Conservation (phyloP, 2,113 vertebrate genomes). For the Anguilla japonica region DNA sequence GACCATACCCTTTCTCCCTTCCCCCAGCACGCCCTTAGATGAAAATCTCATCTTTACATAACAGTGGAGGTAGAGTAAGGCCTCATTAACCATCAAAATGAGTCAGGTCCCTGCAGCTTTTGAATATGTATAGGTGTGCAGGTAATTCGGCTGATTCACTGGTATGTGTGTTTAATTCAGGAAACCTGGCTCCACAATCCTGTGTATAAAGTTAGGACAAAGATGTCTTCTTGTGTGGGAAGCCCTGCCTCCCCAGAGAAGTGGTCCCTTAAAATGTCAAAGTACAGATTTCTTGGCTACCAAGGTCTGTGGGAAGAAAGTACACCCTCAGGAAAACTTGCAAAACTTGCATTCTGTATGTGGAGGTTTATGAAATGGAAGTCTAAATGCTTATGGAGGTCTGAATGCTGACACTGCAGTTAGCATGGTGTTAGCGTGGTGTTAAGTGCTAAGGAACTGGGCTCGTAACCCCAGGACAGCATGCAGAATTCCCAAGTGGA, state of each 20-base stretch:
- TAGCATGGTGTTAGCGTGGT: background rate
- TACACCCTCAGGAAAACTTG: background rate
- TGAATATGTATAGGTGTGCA: background rate
- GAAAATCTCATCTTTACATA: background rate
- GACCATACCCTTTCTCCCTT: background rate
- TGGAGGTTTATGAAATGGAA: background rate
- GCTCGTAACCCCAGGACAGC: background rate
- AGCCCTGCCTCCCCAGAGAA: background rate
- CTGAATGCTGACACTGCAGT: background rate
- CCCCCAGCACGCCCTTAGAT: background rate
- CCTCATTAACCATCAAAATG: background rate
- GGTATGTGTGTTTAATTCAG: background rate
- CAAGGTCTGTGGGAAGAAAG: background rate
- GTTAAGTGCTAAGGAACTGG: background rate
- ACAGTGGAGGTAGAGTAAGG: background rate
- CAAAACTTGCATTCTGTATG: background rate
- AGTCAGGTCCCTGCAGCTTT: background rate
- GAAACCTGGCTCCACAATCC: background rate
- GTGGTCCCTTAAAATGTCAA: background rate
- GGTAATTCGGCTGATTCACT: background rate
- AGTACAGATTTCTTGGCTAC: background rate
- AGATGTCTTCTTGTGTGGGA: background rate
- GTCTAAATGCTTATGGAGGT: background rate
- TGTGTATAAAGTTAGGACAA: background rate
- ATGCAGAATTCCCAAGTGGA: background rate